Percentiles rank a stretch among this genome's conserved stretches.
These are phyloP conservation scores for Asteroscopus sphinx DNA, from an alignment of 2,888 invertebrate species.

Conservation along the genomic window DNA sequence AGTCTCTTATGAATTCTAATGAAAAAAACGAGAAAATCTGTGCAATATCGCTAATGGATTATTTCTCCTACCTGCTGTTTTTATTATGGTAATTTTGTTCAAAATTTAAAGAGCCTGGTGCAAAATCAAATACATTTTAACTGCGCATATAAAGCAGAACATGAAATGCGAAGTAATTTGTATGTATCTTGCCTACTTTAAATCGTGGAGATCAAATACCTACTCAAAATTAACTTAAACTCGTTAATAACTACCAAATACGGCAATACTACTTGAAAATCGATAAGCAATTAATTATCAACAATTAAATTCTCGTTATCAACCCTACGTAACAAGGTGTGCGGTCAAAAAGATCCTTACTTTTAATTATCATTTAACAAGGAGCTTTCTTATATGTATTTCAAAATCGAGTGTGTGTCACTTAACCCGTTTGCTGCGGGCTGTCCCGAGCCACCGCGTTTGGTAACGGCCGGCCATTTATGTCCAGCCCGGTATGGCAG, in stretches of 20 bases:
- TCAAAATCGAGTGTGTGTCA: constrained; percentile 72
- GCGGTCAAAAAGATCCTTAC: constrained; percentile 47
- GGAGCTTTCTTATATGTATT: constrained; percentile 67
- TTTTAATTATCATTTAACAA: constrained; percentile 57
- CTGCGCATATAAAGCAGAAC: no score
- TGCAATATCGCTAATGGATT: constrained; percentile 60
- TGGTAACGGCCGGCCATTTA: constrained; percentile 73
- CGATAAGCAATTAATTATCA: constrained; percentile 31
- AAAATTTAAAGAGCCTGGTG: constrained; percentile 24
- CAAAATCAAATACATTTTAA: constrained; percentile 15
- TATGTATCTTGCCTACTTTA: neutral
- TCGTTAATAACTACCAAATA: constrained; percentile 4
- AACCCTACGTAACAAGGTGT: constrained; percentile 39
- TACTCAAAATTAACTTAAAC: neutral
- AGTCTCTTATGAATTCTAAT: constrained; percentile 64
- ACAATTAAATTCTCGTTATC: constrained; percentile 35
- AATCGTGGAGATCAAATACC: neutral
- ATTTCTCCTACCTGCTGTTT: constrained; percentile 54
- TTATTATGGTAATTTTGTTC: constrained; percentile 49
- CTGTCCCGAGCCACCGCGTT: constrained; percentile 71
- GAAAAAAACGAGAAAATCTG: constrained; percentile 55
- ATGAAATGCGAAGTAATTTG: neutral
- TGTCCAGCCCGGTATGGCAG: constrained; percentile 71
- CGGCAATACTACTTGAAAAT: constrained; percentile 14
- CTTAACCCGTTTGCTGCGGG: constrained; percentile 71